A percentile compares a stretch with the other conserved stretches of the same genome.
phyloP scores from a whole-genome alignment of 2,113 vertebrate species.

The Natator depressus region DNA sequence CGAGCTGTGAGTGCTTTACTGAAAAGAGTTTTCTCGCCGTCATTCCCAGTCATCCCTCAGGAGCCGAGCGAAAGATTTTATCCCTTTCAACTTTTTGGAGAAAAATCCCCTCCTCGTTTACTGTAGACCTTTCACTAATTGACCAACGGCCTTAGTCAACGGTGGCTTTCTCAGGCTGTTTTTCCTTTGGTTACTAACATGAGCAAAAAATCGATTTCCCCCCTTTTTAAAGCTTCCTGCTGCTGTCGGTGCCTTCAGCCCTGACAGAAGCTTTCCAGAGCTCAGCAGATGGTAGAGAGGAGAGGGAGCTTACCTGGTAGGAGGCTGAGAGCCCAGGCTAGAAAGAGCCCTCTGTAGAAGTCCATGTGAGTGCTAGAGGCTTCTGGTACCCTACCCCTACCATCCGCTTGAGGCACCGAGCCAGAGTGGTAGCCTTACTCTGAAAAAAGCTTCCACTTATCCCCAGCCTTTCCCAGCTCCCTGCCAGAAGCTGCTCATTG shows the following conservation, averaged over 20 bases:
- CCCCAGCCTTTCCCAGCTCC: slow-evolving; percentile 79
- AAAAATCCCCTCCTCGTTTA: not conserved
- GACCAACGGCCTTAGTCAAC: not conserved
- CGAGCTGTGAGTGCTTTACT: fast-evolving
- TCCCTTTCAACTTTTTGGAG: not conserved
- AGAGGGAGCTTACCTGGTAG: slow-evolving; percentile 84
- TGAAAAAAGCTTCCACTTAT: slow-evolving; percentile 78
- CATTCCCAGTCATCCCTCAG: not conserved
- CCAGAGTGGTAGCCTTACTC: slow-evolving; percentile 74
- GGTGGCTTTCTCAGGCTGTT: not conserved
- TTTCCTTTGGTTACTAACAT: not conserved
- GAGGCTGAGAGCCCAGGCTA: slow-evolving; percentile 89
- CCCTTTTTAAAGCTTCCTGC: not conserved
- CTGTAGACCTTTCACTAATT: not conserved
- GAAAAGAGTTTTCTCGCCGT: not conserved
- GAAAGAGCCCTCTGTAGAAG: slow-evolving; percentile 82
- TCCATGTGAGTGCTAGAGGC: slow-evolving; percentile 83
- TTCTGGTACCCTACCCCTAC: slow-evolving; percentile 17
- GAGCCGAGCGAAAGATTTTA: not conserved
- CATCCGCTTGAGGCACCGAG: slow-evolving; percentile 63
- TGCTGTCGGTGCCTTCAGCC: not conserved
- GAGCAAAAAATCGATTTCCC: not conserved
- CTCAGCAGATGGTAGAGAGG: too few relatives aligned
- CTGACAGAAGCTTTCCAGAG: not conserved
- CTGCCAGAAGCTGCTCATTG: slow-evolving; percentile 74